These are phyloP conservation scores for Formica selysi DNA, from an alignment of 1,140 invertebrate species.

Conservation along the genomic window DNA sequence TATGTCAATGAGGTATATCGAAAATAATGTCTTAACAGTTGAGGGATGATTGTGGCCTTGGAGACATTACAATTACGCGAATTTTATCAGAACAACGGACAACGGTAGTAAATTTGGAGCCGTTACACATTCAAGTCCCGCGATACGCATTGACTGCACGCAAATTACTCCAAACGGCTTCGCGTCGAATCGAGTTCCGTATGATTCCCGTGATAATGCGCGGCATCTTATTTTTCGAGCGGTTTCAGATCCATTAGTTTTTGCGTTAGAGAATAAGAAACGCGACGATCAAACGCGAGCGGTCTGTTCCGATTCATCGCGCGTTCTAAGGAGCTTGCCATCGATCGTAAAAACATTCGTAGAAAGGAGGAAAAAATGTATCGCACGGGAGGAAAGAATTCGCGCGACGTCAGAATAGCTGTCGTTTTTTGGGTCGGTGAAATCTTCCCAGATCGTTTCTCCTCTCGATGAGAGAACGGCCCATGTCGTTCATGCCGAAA, in stretches of 20 bases:
- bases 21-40: not conserved
- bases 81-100: slow-evolving; percentile 26
- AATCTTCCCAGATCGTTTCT: slow-evolving; percentile 76
- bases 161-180: slow-evolving; percentile 35
- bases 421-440: slow-evolving; percentile 83
- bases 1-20: not conserved
- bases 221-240: slow-evolving; percentile 22
- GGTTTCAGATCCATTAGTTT: not conserved
- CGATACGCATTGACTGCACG: slow-evolving; percentile 34
- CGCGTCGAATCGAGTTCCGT: slow-evolving; percentile 14
- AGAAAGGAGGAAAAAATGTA: not conserved
- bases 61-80: not conserved
- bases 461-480: slow-evolving; percentile 52
- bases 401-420: not conserved
- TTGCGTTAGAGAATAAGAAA: not conserved
- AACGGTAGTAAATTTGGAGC: slow-evolving; percentile 54
- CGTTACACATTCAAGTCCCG: slow-evolving; percentile 41
- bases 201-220: slow-evolving; percentile 23
- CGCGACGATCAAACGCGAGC: not conserved
- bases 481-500: slow-evolving; percentile 22
- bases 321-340: not conserved
- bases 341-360: not conserved
- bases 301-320: slow-evolving; percentile 25
- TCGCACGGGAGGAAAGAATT: slow-evolving; percentile 15
- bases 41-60: not conserved